Base-by-base conservation (phyloP, 2,113 vertebrate species). In the Cariama cristata region DNA sequence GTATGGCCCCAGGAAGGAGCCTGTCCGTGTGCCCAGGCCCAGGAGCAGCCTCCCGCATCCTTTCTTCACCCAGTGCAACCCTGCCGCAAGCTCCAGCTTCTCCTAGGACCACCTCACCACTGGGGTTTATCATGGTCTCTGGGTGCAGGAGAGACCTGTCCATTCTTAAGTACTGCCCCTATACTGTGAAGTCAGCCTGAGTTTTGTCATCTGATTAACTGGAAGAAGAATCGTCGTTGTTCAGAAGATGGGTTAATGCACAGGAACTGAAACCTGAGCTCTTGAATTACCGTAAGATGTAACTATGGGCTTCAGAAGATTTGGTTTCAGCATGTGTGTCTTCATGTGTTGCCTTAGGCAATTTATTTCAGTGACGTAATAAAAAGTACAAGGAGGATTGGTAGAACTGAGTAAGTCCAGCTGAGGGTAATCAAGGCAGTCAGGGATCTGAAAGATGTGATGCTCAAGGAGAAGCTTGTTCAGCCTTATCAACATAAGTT, bases 191-290 rank as follows among this genome's bases (percentile, higher is more conserved):
- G 19, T 42, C 7, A 59, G 62, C 9, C 11, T 1, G 1, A 66
- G 23, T 21, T 58, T 50, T 68, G 64, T 86, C 52, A 12, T 75
- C 67, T 0, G 1, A 22, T 92, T 55, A 90, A 71, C 21, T 23
- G 40, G n/a, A 79, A 45, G 52, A 85, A 53, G 38, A 63, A 59
- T 28, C 10, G 6, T 26, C 66, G 32, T 26, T 81, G 4, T 52
- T 79, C 67, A 56, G 72, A 59, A 66, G n/a, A 16, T 35, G 23
- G 15, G 33, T 83, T 91, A 79, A 80, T 86, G 75, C 72, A 80
- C 89, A 86, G 40, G 53, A 83, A 44, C 58, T 63, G 83, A 89
- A 95, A 91, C 26, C 86, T 84, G 89, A 95, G 83, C 35, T 69
- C 63, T 27, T 85, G 60, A 59, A 63, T 90, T 89, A 79, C 86